These are phyloP conservation scores for Lophius piscatorius DNA, from an alignment of 2,113 vertebrate species.

Conservation along the genomic window DNA sequence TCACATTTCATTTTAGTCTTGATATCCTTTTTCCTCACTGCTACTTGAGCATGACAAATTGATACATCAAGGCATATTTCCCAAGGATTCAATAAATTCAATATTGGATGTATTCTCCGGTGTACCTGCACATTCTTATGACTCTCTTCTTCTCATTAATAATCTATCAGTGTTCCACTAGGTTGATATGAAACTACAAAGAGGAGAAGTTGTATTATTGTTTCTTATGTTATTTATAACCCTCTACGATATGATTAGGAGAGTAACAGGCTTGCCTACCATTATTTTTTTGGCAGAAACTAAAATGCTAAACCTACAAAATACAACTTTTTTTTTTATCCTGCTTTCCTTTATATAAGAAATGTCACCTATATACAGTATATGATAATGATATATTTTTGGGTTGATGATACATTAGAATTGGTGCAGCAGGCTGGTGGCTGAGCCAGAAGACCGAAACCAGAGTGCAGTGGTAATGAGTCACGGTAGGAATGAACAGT, in stretches of 20 bases:
- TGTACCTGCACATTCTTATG: too few relatives aligned
- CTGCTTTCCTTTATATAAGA: background rate
- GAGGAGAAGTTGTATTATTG: too few relatives aligned
- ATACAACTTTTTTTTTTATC: background rate
- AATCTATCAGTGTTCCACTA: too few relatives aligned
- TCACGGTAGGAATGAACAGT: conserved; percentile 2
- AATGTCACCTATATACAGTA: conserved; percentile 1
- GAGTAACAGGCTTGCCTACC: too few relatives aligned
- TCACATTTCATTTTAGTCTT: conserved; percentile 6
- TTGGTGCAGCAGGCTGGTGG: background rate
- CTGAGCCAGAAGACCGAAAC: conserved; percentile 5
- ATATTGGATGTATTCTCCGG: background rate
- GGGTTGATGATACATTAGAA: background rate
- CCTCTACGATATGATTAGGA: too few relatives aligned
- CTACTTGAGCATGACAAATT: conserved; percentile 8
- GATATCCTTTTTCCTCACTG: conserved; percentile 23
- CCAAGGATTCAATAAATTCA: conserved; percentile 13
- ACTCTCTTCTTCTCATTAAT: too few relatives aligned
- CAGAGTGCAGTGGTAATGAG: conserved; percentile 7
- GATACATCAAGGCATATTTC: conserved; percentile 6
- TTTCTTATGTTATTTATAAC: too few relatives aligned
- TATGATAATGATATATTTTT: conserved; percentile 16
- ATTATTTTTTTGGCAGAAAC: too few relatives aligned
- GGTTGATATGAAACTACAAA: too few relatives aligned
- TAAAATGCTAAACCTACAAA: too few relatives aligned